Evolutionary conservation across 1,140 invertebrate genomes (phyloP), one percentile per base, ranked within the genome.

Genomic region (Aphis craccivora): DNA sequence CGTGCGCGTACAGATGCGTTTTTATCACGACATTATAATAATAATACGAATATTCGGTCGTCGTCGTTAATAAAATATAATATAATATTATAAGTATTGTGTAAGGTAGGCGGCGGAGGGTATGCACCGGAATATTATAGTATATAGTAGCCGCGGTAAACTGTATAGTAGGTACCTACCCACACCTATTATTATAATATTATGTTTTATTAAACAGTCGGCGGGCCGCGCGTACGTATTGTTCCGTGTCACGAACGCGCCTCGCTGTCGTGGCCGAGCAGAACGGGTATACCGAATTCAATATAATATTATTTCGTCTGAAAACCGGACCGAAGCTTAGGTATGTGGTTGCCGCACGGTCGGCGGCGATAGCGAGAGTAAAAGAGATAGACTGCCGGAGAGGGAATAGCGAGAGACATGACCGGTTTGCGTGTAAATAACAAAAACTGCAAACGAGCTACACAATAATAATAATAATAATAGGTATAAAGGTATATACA

Each of bases 231-330:
- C n/a, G n/a, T 20, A 76, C 60, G 60, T 43, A 89, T 89, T 89
- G 87, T 89, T 89, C 87, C n/a, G 87, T 35, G 87, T 89, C 87
- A 89, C 87, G 87, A 89, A 89, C 87, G 87, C 48, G 18, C 7
- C 37, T 89, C n/a, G 30, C 11, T 8, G 87, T 4, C n/a, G 87
- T 45, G 25, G 25, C 84, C 84, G 25, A 23, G 22, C 8, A 86
- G 4, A 40, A 30, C 22, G 43, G 22, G 37, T 51, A 51, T 86
- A 45, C 40, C 84, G 84, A 86, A 86, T 86, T 86, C 43, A 86
- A 45, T 45, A 87, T 83, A 86, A 43, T 45, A 87, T 67, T 76
- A 87, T 48, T n/a, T 87, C 30, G 43, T 51, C 43, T 30, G 86
- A 51, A 48, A 87, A 87, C 86, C 84, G 43, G 30, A 51, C 25